Conservation (phyloP, 2,113 vertebrate genomes). For the Pseudorectes ferrugineus region DNA sequence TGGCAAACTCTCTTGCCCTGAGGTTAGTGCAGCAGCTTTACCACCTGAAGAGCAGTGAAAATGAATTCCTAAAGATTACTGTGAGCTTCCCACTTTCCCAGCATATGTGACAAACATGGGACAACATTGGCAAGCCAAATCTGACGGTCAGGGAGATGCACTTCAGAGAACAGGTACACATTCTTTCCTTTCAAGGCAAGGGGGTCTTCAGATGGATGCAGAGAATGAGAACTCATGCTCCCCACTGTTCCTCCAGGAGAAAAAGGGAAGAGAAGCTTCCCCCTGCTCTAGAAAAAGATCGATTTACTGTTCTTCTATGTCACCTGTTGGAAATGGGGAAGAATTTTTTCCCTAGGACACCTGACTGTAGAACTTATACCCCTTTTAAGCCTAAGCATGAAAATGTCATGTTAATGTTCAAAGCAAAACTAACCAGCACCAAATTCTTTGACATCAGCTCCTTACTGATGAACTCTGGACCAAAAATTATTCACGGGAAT, state of each 20-base stretch:
- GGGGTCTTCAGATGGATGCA: not conserved
- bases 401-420: not conserved
- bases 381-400: not conserved
- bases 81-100: not conserved
- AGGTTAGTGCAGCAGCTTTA: not conserved
- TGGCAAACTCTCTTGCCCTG: not conserved
- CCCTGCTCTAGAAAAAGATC: not conserved
- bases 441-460: not conserved
- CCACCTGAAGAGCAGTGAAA: not conserved
- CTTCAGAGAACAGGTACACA: not conserved
- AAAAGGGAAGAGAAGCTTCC: not conserved
- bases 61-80: not conserved
- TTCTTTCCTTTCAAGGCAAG: not conserved
- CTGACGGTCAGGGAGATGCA: not conserved
- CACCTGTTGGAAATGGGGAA: not conserved
- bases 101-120: not conserved
- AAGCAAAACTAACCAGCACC: not conserved
- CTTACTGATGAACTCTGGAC: not conserved
- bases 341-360: not conserved
- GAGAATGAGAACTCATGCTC: not conserved
- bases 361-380: not conserved
- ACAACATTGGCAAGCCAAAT: not conserved
- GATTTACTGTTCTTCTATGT: not conserved
- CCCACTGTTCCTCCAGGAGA: not conserved
- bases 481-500: not conserved